A percentile compares a stretch with the other conserved stretches of the same genome.
These are phyloP conservation scores for Pelobates cultripes DNA, from an alignment of 2,797 vertebrate genomes.

Conservation along the genomic window DNA sequence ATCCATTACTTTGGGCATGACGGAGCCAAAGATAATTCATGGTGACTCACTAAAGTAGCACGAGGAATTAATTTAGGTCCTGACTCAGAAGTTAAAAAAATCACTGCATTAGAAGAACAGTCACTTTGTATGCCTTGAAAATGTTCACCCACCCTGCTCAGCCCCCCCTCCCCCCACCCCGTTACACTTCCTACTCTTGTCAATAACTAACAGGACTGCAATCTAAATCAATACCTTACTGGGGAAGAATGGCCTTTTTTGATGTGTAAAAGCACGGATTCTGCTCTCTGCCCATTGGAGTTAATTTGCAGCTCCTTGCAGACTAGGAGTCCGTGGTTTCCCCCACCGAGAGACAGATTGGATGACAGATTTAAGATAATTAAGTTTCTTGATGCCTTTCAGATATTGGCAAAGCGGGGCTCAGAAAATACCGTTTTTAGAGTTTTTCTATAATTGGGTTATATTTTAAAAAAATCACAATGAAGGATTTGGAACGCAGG, in stretches of 20 bases:
- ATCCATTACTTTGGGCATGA: too few relatives aligned
- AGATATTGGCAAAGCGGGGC: slow-evolving; percentile 47
- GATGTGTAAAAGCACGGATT: neutral
- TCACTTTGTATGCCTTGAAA: too few relatives aligned
- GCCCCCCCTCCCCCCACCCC: too few relatives aligned
- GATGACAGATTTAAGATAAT: slow-evolving; percentile 66
- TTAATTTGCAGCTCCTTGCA: slow-evolving; percentile 63
- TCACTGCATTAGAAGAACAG: too few relatives aligned
- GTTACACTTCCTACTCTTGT: too few relatives aligned
- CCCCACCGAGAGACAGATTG: slow-evolving; percentile 68
- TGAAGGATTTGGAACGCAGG: neutral
- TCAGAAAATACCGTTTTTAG: slow-evolving; percentile 30
- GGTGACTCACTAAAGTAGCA: too few relatives aligned
- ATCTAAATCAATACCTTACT: slow-evolving; percentile 19
- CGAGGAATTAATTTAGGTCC: too few relatives aligned
- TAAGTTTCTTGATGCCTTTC: slow-evolving; percentile 60
- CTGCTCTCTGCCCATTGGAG: slow-evolving; percentile 54
- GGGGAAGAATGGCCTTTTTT: neutral
- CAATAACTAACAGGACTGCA: neutral
- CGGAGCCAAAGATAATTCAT: too few relatives aligned
- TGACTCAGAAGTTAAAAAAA: too few relatives aligned
- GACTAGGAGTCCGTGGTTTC: slow-evolving; percentile 48
- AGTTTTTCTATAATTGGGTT: slow-evolving; percentile 51
- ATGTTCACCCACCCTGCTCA: too few relatives aligned
- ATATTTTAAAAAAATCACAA: neutral